Percentiles rank a stretch among this genome's conserved stretches.
Conservation (phyloP, 2,888 invertebrate species). For the Clostera curtula region DNA sequence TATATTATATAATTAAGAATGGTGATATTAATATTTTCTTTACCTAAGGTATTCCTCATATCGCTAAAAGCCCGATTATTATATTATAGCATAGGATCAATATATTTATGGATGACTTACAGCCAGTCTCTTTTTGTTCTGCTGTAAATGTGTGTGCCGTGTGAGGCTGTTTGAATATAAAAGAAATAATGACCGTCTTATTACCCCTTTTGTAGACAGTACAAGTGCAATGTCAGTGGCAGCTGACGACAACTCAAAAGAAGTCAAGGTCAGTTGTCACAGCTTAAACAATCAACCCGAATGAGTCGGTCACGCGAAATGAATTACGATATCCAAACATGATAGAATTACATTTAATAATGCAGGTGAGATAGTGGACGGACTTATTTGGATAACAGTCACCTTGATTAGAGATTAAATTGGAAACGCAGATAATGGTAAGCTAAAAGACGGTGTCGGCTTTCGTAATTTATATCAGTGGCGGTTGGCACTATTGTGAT, state of each 20-base stretch:
- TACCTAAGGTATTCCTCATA: too few relatives aligned
- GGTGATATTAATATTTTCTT: too few relatives aligned
- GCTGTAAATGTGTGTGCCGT: too few relatives aligned
- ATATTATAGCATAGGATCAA: too few relatives aligned
- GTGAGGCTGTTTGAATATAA: too few relatives aligned
- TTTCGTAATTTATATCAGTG: too few relatives aligned
- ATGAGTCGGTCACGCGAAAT: conserved; percentile 28
- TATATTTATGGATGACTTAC: too few relatives aligned
- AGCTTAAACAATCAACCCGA: conserved; percentile 23
- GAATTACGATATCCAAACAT: conserved; percentile 18
- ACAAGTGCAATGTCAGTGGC: background rate
- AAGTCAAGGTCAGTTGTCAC: conserved; percentile 30
- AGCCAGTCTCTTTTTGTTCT: too few relatives aligned
- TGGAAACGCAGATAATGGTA: background rate
- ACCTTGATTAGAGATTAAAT: conserved; percentile 5
- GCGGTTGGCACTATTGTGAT: too few relatives aligned
- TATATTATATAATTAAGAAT: too few relatives aligned
- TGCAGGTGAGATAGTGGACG: conserved; percentile 2
- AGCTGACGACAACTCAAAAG: conserved; percentile 10
- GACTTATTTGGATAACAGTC: conserved; percentile 1
- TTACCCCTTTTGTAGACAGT: background rate
- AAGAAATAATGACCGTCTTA: too few relatives aligned
- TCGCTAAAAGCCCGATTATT: too few relatives aligned
- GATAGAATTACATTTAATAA: conserved; percentile 14
- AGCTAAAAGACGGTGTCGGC: background rate